Percentiles rank a stretch among this genome's conserved stretches.
Evolutionary conservation across 2,888 invertebrate genomes (phyloP).

Genomic region (Erebia ligea): DNA sequence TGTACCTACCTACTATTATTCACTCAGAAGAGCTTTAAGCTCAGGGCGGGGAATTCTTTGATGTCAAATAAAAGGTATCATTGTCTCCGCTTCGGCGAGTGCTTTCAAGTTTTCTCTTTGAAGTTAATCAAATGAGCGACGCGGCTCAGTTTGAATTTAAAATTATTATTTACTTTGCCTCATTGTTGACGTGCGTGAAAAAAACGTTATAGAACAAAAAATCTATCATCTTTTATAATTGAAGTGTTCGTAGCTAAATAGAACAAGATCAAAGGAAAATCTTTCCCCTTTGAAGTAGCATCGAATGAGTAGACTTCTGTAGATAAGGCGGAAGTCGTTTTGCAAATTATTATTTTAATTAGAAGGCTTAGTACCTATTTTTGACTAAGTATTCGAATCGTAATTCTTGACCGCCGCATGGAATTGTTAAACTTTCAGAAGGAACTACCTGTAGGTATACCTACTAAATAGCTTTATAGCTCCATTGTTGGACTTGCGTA

Average conservation of each 20-base stretch:
- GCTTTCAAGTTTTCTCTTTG: constrained; percentile 72
- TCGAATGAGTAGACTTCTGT: constrained; percentile 49
- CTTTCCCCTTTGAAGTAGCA: constrained; percentile 67
- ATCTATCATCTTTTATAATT: constrained; percentile 57
- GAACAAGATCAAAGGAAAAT: constrained; percentile 69
- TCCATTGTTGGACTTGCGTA: neutral
- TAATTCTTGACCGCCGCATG: neutral
- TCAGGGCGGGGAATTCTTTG: constrained; percentile 63
- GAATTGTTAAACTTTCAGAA: neutral
- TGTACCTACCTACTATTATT: constrained; percentile 34
- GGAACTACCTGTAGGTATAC: neutral
- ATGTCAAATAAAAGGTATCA: constrained; percentile 74
- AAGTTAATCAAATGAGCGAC: constrained; percentile 72
- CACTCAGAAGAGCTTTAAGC: constrained; percentile 56
- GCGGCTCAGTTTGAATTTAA: constrained; percentile 63
- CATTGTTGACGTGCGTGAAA: constrained; percentile 53
- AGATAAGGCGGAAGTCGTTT: constrained; percentile 51
- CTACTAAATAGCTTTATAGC: neutral
- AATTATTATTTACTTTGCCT: constrained; percentile 60
- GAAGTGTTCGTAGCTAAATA: constrained; percentile 67
- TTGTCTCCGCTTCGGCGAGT: constrained; percentile 68
- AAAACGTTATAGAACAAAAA: constrained; percentile 58
- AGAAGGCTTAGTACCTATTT: no score
- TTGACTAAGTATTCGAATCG: neutral
- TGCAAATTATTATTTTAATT: constrained; percentile 28